Conservation (phyloP, 2,797 vertebrate genomes). For the Squalus acanthias region DNA sequence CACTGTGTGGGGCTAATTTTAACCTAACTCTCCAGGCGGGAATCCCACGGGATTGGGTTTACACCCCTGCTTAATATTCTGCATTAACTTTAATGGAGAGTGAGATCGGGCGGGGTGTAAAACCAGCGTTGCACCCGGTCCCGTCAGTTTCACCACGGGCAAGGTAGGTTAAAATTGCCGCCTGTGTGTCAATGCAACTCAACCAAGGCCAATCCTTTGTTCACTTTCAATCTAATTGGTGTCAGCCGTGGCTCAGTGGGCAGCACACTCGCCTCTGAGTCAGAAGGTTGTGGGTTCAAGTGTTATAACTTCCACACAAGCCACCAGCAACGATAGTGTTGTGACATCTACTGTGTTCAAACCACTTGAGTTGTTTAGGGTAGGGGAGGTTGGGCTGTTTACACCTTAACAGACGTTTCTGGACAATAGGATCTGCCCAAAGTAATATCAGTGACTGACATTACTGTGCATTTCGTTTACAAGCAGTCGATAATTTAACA, state of each 20-base stretch:
- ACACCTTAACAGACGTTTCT: neutral
- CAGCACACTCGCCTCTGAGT: too few relatives aligned
- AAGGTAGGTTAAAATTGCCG: neutral
- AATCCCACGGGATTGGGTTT: neutral
- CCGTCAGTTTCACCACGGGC: neutral
- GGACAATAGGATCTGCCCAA: neutral
- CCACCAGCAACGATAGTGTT: neutral
- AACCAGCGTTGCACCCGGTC: neutral
- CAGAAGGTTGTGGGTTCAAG: too few relatives aligned
- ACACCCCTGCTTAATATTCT: neutral
- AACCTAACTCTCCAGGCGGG: neutral
- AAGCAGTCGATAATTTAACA: neutral
- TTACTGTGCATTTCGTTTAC: neutral
- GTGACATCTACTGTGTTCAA: neutral
- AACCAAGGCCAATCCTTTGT: too few relatives aligned
- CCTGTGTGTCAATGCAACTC: neutral
- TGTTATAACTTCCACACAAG: neutral
- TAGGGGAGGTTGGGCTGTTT: neutral
- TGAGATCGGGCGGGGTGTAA: neutral
- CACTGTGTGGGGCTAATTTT: neutral
- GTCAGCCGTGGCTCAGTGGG: too few relatives aligned
- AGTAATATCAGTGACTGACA: neutral
- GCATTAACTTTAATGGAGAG: neutral
- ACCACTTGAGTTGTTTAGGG: neutral
- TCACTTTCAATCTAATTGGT: neutral